Conservation (phyloP, 2,888 invertebrate species). For the Hoplodrina blanda region DNA sequence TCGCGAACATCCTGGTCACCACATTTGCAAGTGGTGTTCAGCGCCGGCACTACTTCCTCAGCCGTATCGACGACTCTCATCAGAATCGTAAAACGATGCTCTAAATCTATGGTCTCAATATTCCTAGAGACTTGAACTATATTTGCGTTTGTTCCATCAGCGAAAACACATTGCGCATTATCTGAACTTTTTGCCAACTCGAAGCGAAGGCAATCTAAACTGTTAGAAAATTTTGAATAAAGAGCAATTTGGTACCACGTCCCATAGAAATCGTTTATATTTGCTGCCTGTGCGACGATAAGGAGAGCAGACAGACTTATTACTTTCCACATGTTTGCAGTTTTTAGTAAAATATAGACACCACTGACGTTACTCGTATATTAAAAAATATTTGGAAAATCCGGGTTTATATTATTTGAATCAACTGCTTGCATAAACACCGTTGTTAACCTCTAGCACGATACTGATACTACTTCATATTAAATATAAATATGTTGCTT, state of each 20-base stretch:
- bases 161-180: constrained; percentile 15
- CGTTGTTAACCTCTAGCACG: background rate
- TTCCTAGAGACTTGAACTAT: background rate
- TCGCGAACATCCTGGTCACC: background rate
- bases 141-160: constrained; percentile 26
- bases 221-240: constrained; percentile 21
- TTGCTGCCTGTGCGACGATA: constrained; percentile 17
- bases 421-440: constrained; percentile 9
- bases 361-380: background rate
- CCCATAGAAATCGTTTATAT: constrained; percentile 15
- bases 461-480: too few species aligned
- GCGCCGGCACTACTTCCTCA: background rate
- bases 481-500: background rate
- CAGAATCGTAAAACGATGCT: too few species aligned
- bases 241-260: constrained; percentile 23
- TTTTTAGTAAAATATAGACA: background rate
- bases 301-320: constrained; percentile 7
- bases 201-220: constrained; percentile 8
- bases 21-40: background rate
- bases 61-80: background rate
- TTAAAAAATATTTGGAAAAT: background rate
- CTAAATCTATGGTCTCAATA: background rate
- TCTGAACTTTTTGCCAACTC: background rate
- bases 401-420: constrained; percentile 12
- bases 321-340: constrained; percentile 38